Evolutionary conservation across 2,113 vertebrate species (phyloP), one percentile per base, ranked within the genome.

Genomic region (Hirundichthys speculiger): DNA sequence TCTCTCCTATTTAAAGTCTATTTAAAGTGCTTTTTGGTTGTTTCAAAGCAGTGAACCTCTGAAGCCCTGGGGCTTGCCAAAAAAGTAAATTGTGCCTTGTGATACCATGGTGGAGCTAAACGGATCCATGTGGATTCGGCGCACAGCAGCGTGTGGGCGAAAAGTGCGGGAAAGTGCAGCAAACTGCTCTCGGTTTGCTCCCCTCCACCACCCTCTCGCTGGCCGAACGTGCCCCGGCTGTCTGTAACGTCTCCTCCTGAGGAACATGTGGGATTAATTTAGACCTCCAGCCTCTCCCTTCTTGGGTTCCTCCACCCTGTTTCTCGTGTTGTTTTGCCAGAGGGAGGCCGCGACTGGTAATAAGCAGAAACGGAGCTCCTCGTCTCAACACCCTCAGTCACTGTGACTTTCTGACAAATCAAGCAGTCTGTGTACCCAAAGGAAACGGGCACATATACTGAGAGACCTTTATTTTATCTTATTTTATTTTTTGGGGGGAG

Each of bases 231-330:
- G 34, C 42, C 14, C 2, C 19, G 71, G 78, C 71, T 12, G 79
- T 69, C 69, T 85, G 84, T 60, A 84, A 86, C 76, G 64, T 45
- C 73, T 73, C 68, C 64, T 84, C 78, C 62, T 18, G 21, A 53
- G 69, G 80, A 91, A 90, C 92, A 93, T 92, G 89, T 92, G 92
- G 89, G 83, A 89, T 80, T 89, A 61, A 92, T 93, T 92, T 92
- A 82, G 89, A 82, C 78, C 77, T 85, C 79, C 84, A 69, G 82
- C 83, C 80, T 78, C 86, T 82, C 86, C 86, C 85, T 84, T 88
- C 77, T 59, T 53, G 73, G 73, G 75, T 68, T 81, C 69, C 88
- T 90, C 90, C 88, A 80, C 89, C 89, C 87, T 68, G 48, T 84
- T 86, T 84, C 77, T 79, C 59, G 2, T 69, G 64, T 79, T 85